Conservation (phyloP, 2,113 vertebrate genomes). For the Emydura subglobosa region DNA sequence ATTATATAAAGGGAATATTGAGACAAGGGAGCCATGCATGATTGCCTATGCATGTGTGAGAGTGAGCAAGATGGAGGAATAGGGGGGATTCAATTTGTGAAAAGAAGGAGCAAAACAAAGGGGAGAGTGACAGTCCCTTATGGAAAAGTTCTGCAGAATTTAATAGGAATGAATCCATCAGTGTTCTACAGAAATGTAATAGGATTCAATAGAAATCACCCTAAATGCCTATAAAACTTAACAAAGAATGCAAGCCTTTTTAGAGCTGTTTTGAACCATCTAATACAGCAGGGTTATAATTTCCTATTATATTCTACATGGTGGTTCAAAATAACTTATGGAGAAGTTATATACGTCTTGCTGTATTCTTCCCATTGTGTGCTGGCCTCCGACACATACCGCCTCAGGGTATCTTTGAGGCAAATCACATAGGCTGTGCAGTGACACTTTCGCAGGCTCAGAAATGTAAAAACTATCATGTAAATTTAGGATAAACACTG, state of each 20-base stretch:
- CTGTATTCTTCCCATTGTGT: neutral
- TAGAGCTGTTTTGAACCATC: neutral
- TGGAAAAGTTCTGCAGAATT: rapidly evolving
- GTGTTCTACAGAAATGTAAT: neutral
- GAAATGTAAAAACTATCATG: neutral
- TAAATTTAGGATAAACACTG: rapidly evolving
- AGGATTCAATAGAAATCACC: neutral
- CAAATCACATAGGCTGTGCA: neutral
- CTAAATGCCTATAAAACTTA: neutral
- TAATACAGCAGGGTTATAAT: neutral
- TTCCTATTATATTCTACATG: neutral
- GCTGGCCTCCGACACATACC: neutral
- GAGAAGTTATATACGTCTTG: neutral
- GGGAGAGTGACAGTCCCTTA: neutral
- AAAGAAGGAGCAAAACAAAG: neutral
- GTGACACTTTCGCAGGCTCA: neutral
- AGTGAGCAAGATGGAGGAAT: too few relatives aligned
- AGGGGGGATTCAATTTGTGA: neutral
- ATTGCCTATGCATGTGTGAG: neutral
- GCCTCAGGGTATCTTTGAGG: neutral
- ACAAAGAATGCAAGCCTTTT: neutral
- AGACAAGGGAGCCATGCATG: neutral
- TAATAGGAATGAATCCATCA: neutral
- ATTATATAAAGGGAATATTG: neutral
- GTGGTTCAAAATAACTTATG: neutral